Conservation (phyloP, 2,113 vertebrate genomes). For the Dasyornis broadbenti region DNA sequence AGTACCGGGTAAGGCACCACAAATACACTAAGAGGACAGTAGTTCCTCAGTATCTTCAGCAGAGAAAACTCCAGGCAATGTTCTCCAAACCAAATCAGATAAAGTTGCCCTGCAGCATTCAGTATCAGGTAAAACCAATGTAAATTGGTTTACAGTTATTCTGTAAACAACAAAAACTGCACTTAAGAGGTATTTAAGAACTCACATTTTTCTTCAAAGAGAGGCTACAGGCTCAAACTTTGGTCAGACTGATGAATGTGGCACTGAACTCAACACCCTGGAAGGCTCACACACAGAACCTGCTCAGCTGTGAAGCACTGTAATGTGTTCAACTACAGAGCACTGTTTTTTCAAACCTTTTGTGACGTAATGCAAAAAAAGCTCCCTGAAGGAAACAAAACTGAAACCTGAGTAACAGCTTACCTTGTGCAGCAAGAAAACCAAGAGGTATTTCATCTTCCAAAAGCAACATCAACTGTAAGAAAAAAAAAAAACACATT, state of each 20-base stretch:
- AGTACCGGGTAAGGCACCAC: not conserved
- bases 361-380: not conserved
- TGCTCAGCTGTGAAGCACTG: not conserved
- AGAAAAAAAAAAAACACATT: not conserved
- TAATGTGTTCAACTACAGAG: rapidly evolving
- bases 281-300: not conserved
- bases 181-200: not conserved
- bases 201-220: not conserved
- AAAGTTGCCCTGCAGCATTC: not conserved
- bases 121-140: not conserved
- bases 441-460: not conserved
- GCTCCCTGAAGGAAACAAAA: not conserved
- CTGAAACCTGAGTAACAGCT: not conserved
- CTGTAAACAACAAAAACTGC: not conserved
- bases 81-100: not conserved
- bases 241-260: not conserved
- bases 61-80: not conserved
- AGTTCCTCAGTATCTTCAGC: not conserved
- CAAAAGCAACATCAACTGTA: not conserved
- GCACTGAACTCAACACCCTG: not conserved
- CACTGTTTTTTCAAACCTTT: not conserved
- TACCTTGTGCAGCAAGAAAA: not conserved
- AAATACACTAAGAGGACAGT: not conserved
- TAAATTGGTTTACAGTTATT: no score
- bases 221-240: not conserved